Conservation (phyloP, 2,113 vertebrate species). For the Cisticola juncidis region DNA sequence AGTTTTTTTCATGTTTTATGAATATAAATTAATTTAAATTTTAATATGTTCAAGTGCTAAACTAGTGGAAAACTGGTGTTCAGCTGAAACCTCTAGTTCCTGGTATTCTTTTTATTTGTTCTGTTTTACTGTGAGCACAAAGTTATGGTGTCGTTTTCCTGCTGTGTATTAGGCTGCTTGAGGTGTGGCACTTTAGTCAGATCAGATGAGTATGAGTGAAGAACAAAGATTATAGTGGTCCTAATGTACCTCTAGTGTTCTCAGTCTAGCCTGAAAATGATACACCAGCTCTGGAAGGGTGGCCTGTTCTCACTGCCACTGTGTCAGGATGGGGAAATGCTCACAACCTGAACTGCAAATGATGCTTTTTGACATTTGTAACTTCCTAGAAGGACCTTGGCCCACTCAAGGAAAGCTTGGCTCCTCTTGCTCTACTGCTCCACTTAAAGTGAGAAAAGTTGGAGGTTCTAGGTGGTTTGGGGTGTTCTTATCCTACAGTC, state of each 20-base stretch:
- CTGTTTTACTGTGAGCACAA: neutral
- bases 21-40: slow-evolving; percentile 47
- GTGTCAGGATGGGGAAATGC: neutral
- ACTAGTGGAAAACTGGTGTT: slow-evolving; percentile 6
- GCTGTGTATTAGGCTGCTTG: neutral
- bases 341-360: neutral
- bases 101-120: neutral
- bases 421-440: neutral
- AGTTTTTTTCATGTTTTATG: slow-evolving; percentile 17
- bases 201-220: neutral
- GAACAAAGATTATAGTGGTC: neutral
- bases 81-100: slow-evolving; percentile 33
- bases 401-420: neutral
- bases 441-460: neutral
- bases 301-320: neutral
- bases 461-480: neutral
- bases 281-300: neutral
- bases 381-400: neutral
- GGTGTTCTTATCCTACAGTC: neutral
- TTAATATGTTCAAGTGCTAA: slow-evolving; percentile 44
- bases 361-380: neutral
- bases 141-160: neutral
- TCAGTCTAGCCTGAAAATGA: neutral
- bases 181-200: neutral
- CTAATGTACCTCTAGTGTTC: neutral